Evolutionary conservation across 1,140 invertebrate species (phyloP).

Genomic region (Scylla paramamosain): DNA sequence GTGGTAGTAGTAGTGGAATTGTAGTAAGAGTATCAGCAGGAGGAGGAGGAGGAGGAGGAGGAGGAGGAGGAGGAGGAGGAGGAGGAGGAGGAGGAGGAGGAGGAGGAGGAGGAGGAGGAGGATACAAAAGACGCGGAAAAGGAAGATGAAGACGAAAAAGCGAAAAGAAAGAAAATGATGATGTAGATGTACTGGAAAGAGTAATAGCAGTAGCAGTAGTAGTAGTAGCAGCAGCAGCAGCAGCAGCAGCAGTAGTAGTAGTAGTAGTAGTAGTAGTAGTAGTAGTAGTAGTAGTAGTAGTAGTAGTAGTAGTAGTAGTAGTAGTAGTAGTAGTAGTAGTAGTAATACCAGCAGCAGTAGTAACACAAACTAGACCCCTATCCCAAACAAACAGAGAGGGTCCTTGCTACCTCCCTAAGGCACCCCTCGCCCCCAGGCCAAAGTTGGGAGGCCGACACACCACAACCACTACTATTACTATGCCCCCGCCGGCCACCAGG

Average conservation of each 20-base stretch:
- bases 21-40: background rate
- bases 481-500: background rate
- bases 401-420: background rate
- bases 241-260: background rate
- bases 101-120: too few species aligned
- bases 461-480: background rate
- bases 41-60: too few species aligned
- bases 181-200: too few species aligned
- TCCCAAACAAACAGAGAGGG: background rate
- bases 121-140: too few species aligned
- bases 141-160: too few species aligned
- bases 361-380: background rate
- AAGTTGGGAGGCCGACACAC: background rate
- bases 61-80: too few species aligned
- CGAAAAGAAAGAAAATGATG: too few species aligned
- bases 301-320: background rate
- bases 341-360: background rate
- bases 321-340: constrained; percentile 6
- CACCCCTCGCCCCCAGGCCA: background rate
- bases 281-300: background rate
- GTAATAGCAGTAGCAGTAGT: background rate
- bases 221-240: background rate
- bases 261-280: background rate
- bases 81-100: too few species aligned
- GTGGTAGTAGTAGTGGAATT: background rate